Percentiles rank a stretch among this genome's conserved stretches.
Conservation (phyloP, 2,797 vertebrate species). For the Tokudaia tokunoshimensis region DNA sequence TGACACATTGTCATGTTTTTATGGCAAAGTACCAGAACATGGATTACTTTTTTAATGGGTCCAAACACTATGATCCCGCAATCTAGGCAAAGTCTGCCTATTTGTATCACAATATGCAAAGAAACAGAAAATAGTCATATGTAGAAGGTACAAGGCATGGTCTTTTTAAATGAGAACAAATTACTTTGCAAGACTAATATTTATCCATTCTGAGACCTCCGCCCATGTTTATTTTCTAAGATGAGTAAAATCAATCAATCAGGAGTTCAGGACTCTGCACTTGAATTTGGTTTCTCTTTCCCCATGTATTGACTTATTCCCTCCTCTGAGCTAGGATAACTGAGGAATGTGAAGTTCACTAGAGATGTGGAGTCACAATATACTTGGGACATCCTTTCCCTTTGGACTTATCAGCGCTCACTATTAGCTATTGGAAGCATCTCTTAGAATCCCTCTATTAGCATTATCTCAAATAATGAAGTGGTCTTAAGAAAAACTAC, state of each 20-base stretch:
- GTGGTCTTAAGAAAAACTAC: neutral
- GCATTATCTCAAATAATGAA: neutral
- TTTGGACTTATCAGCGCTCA: neutral
- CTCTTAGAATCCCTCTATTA: neutral
- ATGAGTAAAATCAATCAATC: neutral
- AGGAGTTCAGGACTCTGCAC: neutral
- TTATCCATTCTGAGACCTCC: neutral
- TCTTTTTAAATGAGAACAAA: neutral
- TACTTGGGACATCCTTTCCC: neutral
- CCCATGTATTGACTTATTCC: neutral
- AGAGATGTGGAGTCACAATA: neutral
- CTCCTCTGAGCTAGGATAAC: neutral
- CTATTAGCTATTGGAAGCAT: neutral
- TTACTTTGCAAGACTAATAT: neutral
- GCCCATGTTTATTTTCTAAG: neutral
- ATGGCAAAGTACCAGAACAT: neutral
- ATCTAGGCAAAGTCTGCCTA: neutral
- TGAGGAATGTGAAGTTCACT: neutral
- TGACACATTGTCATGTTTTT: neutral
- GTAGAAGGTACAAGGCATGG: neutral
- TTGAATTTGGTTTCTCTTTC: neutral
- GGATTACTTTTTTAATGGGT: neutral
- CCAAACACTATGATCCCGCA: neutral
- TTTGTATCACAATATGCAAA: neutral
- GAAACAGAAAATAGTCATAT: neutral